Evolutionary conservation across 2,888 invertebrate genomes (phyloP).

Genomic region (Apocheima hispidaria): DNA sequence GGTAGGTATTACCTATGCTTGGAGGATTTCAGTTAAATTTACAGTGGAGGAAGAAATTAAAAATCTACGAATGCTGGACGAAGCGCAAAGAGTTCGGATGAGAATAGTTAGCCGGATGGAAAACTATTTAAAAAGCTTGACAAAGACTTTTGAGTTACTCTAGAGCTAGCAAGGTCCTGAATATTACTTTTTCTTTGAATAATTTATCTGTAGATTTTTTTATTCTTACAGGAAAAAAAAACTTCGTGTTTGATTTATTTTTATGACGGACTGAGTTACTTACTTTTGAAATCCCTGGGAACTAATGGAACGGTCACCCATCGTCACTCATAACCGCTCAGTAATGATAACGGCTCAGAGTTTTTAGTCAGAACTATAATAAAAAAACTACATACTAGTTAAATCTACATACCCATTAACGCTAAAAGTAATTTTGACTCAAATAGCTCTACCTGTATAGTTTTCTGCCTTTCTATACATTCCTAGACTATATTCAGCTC

Average conservation of each 20-base stretch:
- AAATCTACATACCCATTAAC: not conserved
- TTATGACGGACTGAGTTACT: no score
- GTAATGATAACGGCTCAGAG: not conserved
- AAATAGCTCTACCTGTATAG: not conserved
- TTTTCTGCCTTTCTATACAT: conserved; percentile 1
- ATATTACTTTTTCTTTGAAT: not conserved
- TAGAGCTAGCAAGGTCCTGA: conserved; percentile 22
- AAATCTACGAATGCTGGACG: conserved; percentile 63
- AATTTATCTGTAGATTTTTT: not conserved
- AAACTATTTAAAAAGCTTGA: conserved; percentile 32
- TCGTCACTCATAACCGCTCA: not conserved
- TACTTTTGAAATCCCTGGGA: no score
- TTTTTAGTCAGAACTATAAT: not conserved
- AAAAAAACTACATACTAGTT: not conserved
- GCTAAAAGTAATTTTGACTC: not conserved
- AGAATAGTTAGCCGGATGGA: conserved; percentile 51
- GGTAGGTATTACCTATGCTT: conserved; percentile 62
- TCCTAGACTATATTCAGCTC: conserved; percentile 42
- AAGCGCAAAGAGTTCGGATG: conserved; percentile 60
- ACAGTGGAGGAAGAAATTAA: conserved; percentile 70
- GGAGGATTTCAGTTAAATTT: conserved; percentile 63
- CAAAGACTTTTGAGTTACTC: conserved; percentile 27
- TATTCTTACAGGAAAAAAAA: not conserved
- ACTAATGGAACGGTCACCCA: not conserved
- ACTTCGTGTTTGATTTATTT: not conserved